phyloP scores from a whole-genome alignment of 2,113 vertebrate species.

The Elgaria multicarinata region DNA sequence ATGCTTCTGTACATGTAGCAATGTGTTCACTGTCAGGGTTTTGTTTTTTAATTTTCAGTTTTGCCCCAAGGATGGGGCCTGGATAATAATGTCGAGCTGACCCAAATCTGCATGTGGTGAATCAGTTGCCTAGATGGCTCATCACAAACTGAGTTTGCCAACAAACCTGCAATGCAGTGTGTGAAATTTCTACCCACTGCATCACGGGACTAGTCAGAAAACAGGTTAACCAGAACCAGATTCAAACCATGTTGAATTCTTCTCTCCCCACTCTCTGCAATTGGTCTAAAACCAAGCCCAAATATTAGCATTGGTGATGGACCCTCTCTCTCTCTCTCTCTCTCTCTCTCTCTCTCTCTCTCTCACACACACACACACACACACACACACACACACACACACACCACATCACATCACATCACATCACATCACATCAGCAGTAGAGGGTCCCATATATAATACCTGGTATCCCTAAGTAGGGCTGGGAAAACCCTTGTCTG shows the following conservation, averaged over 20 bases:
- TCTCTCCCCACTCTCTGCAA: background rate
- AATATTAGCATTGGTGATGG: background rate
- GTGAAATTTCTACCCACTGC: background rate
- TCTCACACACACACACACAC: no score
- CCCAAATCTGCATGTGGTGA: background rate
- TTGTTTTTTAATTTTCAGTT: background rate
- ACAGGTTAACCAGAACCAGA: background rate
- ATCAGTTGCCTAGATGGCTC: background rate
- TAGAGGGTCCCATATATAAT: background rate
- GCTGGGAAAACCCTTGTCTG: background rate
- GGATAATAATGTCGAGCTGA: background rate
- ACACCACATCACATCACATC: no score
- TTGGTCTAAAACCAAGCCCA: background rate
- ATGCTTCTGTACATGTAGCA: background rate
- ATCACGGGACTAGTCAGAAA: background rate
- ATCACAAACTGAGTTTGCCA: background rate
- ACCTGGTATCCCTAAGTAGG: background rate
- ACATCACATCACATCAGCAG: no score
- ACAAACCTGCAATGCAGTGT: background rate
- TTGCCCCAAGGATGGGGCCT: background rate
- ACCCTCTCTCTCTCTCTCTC: background rate
- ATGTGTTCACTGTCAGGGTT: background rate
- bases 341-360: no score
- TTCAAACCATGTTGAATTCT: background rate
- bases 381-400: no score